Evolutionary conservation across 1,140 invertebrate genomes (phyloP), one percentile per base, ranked within the genome.

Genomic region (Gonatopus flavifemur): DNA sequence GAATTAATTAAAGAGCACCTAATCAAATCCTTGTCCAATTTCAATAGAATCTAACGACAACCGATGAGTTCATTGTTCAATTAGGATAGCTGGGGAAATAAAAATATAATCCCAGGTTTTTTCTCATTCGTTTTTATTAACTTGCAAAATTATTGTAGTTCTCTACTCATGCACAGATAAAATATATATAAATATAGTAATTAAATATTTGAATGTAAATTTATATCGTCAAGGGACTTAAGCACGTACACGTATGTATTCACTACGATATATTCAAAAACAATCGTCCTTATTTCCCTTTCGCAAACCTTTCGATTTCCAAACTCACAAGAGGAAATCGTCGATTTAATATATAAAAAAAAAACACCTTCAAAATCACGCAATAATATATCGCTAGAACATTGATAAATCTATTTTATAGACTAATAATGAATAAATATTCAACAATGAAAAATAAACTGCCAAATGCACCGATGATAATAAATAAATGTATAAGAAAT

Each of bases 361-460:
- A 19, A 44, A 12, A 16, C 37, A 21, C 33, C 15, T 18, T 52
- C 12, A 28, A 28, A 37, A 22, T 25, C 35, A 33, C 20, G 19
- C 30, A 21, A 46, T 36, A 33, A 36, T n/a, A n/a, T n/a, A 33
- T 60, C 20, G 24, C 49, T 55, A 37, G 56, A 66, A 63, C 57
- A 66, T 39, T 55, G 48, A 66, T 64, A 64, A 64, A 62, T 49
- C 59, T 65, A 62, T 64, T 2, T 43, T 49, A 64, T 64, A 65
- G 49, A 62, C n/a, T n/a, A n/a, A 33, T 65, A 64, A 66, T 66
- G 55, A 64, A 64, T 68, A 62, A 64, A 66, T 64, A 65, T 64
- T n/a, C n/a, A 68, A 66, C 62, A 60, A 66, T 58, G 41, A 46
- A 66, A 58, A 57, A 59, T 55, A 62, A n/a, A n/a, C 60, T 42